These are phyloP conservation scores for Achroia grisella DNA, from an alignment of 1,140 invertebrate genomes.

Conservation along the genomic window DNA sequence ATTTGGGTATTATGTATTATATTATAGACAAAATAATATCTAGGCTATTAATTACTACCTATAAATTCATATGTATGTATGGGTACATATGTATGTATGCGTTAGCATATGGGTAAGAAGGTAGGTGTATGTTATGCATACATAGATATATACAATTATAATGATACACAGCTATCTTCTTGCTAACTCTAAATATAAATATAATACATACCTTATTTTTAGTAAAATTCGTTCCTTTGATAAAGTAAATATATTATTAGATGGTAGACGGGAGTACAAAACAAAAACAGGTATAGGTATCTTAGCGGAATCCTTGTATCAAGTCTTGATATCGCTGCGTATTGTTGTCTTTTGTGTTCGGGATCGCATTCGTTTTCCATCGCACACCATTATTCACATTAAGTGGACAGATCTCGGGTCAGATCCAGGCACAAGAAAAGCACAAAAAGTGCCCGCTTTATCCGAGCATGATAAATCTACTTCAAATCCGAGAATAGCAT, in stretches of 20 bases:
- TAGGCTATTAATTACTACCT: too few relatives aligned
- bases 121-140: too few relatives aligned
- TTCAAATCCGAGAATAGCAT: conserved; percentile 73
- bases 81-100: too few relatives aligned
- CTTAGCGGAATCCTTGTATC: conserved; percentile 57
- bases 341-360: conserved; percentile 73
- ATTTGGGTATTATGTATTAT: too few relatives aligned
- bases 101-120: too few relatives aligned
- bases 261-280: conserved; percentile 8
- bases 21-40: too few relatives aligned
- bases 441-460: conserved; percentile 73
- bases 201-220: too few relatives aligned
- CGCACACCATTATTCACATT: conserved; percentile 74
- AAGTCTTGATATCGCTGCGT: conserved; percentile 65
- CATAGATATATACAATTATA: too few relatives aligned
- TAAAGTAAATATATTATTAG: not conserved
- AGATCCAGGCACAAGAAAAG: conserved; percentile 72
- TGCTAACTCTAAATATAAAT: too few relatives aligned
- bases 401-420: conserved; percentile 73
- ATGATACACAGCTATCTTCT: too few relatives aligned
- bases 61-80: too few relatives aligned
- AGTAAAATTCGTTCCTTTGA: too few relatives aligned
- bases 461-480: conserved; percentile 73
- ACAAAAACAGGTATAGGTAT: conserved; percentile 24
- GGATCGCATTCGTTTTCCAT: conserved; percentile 71